Evolutionary conservation across 2,113 vertebrate genomes (phyloP), one percentile per base, ranked within the genome.

Genomic region (Labrus mixtus): DNA sequence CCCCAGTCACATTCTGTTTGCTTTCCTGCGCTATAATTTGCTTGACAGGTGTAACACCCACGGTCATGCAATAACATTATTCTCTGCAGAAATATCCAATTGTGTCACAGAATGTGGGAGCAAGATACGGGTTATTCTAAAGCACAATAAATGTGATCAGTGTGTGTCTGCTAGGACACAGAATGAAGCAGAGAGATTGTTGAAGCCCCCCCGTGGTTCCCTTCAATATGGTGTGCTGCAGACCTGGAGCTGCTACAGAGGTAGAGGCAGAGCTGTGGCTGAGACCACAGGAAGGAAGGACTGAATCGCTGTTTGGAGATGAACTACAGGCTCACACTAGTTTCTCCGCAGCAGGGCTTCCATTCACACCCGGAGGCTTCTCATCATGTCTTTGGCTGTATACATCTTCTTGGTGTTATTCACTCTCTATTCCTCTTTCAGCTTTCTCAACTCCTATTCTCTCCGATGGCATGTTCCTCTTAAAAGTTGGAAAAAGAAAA

Each of bases 341-440:
- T 83, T 87, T 73, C 41, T 70, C 39, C 79, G 88, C 83, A 76
- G 82, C 53, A 0, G 79, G 80, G 48, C 25, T 39, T 66, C 76
- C 48, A 36, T 61, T 61, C 63, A 55, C 50, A 70, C 43, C 82
- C 39, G 10, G 43, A 68, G 74, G 71, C 67, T 82, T 74, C 60
- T 73, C 72, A 71, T 82, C 59, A 60, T 48, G 25, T 43, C 36
- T 69, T 45, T 56, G 79, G 62, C 56, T 58, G 25, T 68, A 48
- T 50, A 64, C 62, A 67, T 17, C 81, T 76, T 20, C 55, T 61
- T 23, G 11, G 0, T 60, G 55, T 67, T 60, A 54, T 63, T 76
- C 51, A 33, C 20, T 77, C 36, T 56, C 61, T 29, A 62, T 53
- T 66, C 51, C 50, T 46, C 62, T 51, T 41, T n/a, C 46, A 45